phyloP scores from a whole-genome alignment of 1,140 invertebrate species.

The Drosophila repleta region DNA sequence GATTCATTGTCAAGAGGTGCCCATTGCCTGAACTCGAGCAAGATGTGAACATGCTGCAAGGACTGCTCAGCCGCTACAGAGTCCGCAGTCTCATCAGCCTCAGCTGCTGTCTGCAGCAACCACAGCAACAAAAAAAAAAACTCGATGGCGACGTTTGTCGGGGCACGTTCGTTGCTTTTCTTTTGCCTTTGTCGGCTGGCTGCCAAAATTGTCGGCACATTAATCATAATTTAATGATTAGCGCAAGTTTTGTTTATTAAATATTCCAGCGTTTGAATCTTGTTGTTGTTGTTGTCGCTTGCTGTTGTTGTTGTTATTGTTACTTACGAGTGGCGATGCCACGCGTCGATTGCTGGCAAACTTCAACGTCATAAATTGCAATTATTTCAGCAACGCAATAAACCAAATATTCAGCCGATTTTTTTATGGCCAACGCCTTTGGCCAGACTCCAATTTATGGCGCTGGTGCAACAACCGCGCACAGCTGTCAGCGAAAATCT shows the following conservation, averaged over 20 bases:
- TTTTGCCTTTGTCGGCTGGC: constrained; percentile 32
- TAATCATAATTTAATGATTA: constrained; percentile 79
- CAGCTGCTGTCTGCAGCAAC: neutral
- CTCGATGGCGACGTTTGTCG: constrained; percentile 22
- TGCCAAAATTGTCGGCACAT: constrained; percentile 68
- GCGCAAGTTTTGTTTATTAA: constrained; percentile 76
- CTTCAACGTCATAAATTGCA: constrained; percentile 60
- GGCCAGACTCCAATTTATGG: constrained; percentile 15
- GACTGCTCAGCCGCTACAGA: constrained; percentile 18
- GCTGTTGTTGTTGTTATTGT: constrained; percentile 19
- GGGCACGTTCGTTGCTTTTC: constrained; percentile 42
- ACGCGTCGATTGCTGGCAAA: constrained; percentile 57
- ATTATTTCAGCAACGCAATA: constrained; percentile 26
- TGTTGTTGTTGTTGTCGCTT: no score
- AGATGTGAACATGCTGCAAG: constrained; percentile 19
- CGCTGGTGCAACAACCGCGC: constrained; percentile 1
- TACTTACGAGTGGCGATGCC: constrained; percentile 67
- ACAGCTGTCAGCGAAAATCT: neutral
- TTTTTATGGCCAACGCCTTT: constrained; percentile 27
- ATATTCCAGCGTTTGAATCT: constrained; percentile 47
- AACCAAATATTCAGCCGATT: constrained; percentile 18
- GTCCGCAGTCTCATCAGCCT: neutral
- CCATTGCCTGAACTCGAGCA: constrained; percentile 6
- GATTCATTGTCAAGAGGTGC: constrained; percentile 7
- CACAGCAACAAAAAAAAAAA: constrained; percentile 7